These are phyloP conservation scores for Procambarus clarkii DNA, from an alignment of 1,140 invertebrate species.

Conservation along the genomic window DNA sequence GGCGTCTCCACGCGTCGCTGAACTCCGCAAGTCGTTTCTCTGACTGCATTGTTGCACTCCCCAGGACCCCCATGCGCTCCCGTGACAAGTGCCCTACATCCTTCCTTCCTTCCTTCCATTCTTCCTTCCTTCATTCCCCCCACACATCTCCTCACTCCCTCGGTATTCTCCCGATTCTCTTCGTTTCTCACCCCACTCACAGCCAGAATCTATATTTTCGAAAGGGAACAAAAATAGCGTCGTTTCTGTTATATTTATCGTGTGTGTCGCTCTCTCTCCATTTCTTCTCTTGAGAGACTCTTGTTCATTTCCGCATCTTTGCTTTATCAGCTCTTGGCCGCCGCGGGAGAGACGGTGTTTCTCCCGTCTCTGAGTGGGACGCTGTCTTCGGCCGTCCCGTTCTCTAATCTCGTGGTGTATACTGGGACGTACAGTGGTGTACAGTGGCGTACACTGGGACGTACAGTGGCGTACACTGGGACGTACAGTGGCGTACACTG, in stretches of 20 bases:
- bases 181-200: neutral
- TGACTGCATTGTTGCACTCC: neutral
- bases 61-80: neutral
- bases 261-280: constrained; percentile 4
- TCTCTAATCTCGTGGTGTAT: no score
- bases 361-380: no score
- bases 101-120: neutral
- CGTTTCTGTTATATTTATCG: neutral
- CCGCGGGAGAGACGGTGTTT: no score
- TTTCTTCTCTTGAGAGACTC: neutral
- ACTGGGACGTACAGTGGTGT: no score
- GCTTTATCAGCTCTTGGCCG: neutral
- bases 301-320: constrained; percentile 10
- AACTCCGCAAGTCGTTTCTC: neutral
- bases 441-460: no score
- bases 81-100: no score
- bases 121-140: constrained; percentile 4
- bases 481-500: no score
- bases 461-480: no score
- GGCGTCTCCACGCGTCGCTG: neutral
- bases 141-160: neutral
- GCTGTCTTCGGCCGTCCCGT: no score
- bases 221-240: neutral
- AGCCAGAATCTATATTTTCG: neutral
- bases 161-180: no score